A percentile compares a stretch with the other conserved stretches of the same genome.
These are phyloP conservation scores for Lerista edwardsae DNA, from an alignment of 2,797 vertebrate genomes.

Conservation along the genomic window DNA sequence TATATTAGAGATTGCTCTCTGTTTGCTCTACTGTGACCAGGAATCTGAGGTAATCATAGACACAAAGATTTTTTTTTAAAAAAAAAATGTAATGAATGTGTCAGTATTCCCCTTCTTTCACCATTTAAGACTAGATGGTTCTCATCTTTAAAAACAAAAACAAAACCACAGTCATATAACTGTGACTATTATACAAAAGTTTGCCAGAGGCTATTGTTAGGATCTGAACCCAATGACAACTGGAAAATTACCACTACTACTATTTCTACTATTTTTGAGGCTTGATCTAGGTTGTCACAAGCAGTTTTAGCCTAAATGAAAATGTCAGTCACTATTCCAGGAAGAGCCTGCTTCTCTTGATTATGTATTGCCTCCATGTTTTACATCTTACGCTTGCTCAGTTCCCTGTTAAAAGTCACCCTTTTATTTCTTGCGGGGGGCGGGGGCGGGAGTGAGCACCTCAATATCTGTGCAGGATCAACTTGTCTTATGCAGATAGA, in stretches of 20 bases:
- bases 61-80: no score
- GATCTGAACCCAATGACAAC: background rate
- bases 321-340: conserved; percentile 13
- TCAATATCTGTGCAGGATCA: conserved; percentile 34
- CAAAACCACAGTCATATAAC: background rate
- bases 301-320: conserved; percentile 16
- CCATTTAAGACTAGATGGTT: background rate
- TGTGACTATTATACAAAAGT: background rate
- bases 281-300: conserved; percentile 14
- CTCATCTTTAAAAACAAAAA: background rate
- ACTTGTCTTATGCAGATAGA: conserved; percentile 46
- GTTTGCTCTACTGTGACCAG: background rate
- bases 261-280: background rate
- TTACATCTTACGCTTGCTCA: conserved; percentile 19
- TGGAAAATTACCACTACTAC: background rate
- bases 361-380: conserved; percentile 20
- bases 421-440: conserved; percentile 3
- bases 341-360: conserved; percentile 13
- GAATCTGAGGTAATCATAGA: conserved; percentile 63
- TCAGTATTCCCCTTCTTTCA: background rate
- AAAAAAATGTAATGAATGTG: background rate
- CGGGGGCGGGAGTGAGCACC: background rate
- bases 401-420: conserved; percentile 26
- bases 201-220: background rate
- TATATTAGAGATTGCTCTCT: conserved; percentile 13